phyloP scores from a whole-genome alignment of 2,888 invertebrate species.

The Drosophila leonis region DNA sequence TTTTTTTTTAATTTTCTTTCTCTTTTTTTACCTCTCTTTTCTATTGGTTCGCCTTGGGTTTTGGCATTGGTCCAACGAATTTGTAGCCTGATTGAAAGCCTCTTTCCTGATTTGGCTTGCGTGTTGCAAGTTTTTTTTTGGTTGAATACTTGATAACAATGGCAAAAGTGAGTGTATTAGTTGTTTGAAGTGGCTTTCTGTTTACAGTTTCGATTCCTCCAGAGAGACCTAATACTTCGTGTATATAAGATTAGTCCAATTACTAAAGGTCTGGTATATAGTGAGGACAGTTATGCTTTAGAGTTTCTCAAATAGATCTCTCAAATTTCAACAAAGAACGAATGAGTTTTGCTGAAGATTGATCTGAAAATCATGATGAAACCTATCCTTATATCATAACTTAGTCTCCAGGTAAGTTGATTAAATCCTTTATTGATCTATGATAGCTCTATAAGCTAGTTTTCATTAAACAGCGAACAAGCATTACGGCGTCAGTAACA shows the following conservation, averaged over 20 bases:
- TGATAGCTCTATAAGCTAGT: too few species aligned
- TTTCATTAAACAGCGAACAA: not conserved
- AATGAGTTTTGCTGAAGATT: too few species aligned
- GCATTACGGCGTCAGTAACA: not conserved
- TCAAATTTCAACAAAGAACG: too few species aligned
- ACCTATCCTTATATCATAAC: too few species aligned
- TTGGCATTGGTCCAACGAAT: slow-evolving; percentile 59
- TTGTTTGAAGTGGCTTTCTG: not conserved
- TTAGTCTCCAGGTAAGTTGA: not conserved
- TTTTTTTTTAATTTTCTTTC: slow-evolving; percentile 10
- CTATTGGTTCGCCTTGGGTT: slow-evolving; percentile 6
- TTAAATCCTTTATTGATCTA: not conserved
- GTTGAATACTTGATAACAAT: too few species aligned
- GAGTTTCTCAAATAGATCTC: too few species aligned
- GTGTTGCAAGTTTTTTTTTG: slow-evolving; percentile 35
- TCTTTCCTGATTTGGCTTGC: slow-evolving; percentile 48
- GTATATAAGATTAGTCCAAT: not conserved
- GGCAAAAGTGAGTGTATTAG: not conserved
- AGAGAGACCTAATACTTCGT: too few species aligned
- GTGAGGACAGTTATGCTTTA: too few species aligned
- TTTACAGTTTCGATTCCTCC: not conserved
- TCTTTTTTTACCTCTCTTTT: not conserved
- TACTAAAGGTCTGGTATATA: too few species aligned
- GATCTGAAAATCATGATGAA: too few species aligned
- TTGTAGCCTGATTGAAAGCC: slow-evolving; percentile 67